phyloP scores from a whole-genome alignment of 2,113 vertebrate genomes.

The Peucedramus taeniatus region DNA sequence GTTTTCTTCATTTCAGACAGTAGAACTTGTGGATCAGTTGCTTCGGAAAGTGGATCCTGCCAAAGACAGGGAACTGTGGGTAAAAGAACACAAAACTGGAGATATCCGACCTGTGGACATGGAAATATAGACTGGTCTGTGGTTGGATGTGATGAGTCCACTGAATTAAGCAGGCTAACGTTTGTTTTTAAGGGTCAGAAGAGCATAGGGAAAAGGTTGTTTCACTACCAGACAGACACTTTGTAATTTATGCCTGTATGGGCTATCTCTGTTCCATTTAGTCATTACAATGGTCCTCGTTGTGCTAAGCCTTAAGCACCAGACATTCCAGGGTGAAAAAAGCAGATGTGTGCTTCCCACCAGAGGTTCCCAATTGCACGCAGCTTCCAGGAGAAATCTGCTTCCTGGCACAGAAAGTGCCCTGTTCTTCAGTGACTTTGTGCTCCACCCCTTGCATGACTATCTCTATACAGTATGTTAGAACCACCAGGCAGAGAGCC shows the following conservation, averaged over 20 bases:
- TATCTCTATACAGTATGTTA: slow-evolving; percentile 21
- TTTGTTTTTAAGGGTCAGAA: slow-evolving; percentile 11
- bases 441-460: slow-evolving; percentile 62
- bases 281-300: slow-evolving; percentile 52
- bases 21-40: slow-evolving; percentile 95
- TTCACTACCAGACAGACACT: slow-evolving; percentile 47
- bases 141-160: background rate
- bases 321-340: slow-evolving; percentile 63
- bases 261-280: slow-evolving; percentile 56
- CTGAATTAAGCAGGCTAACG: slow-evolving; percentile 30
- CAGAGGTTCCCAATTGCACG: slow-evolving; percentile 35
- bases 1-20: slow-evolving; percentile 79
- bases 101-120: slow-evolving; percentile 92
- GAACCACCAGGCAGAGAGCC: background rate
- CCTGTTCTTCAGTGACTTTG: slow-evolving; percentile 49
- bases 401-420: slow-evolving; percentile 45
- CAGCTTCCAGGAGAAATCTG: slow-evolving; percentile 57
- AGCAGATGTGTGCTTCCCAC: slow-evolving; percentile 43
- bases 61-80: slow-evolving; percentile 95
- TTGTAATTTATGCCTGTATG: slow-evolving; percentile 58
- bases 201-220: background rate
- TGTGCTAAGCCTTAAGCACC: slow-evolving; percentile 67
- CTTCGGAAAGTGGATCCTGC: slow-evolving; percentile 91
- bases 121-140: slow-evolving; percentile 80
- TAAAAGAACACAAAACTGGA: slow-evolving; percentile 93